These are phyloP conservation scores for Brenthis ino DNA, from an alignment of 2,888 invertebrate genomes.

Conservation along the genomic window DNA sequence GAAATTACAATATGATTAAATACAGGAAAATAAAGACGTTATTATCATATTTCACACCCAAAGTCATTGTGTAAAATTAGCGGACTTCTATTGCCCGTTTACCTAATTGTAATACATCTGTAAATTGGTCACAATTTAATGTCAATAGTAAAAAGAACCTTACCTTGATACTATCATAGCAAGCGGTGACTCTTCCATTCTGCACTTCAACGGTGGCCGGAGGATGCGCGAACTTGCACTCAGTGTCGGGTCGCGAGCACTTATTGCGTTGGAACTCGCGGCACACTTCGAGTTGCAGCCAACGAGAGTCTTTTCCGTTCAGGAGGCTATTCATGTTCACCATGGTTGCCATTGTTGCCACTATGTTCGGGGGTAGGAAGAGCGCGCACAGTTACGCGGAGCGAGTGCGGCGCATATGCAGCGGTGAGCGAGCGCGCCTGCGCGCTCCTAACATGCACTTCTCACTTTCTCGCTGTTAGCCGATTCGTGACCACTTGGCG, in stretches of 20 bases:
- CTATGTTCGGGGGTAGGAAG: slow-evolving; percentile 59
- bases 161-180: slow-evolving; percentile 99
- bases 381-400: slow-evolving; percentile 73
- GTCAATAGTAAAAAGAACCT: slow-evolving; percentile 55
- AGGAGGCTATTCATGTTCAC: slow-evolving; percentile 98
- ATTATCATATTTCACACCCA: too few relatives aligned
- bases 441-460: slow-evolving; percentile 73
- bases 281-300: slow-evolving; percentile 99
- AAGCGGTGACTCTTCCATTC: slow-evolving; percentile 99
- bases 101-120: too few relatives aligned
- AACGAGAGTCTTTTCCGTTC: slow-evolving; percentile 99
- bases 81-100: too few relatives aligned
- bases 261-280: slow-evolving; percentile 99
- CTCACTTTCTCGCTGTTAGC: slow-evolving; percentile 55
- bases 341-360: slow-evolving; percentile 89
- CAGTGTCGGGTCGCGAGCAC: slow-evolving; percentile 99
- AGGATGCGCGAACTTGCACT: slow-evolving; percentile 99
- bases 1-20: too few relatives aligned
- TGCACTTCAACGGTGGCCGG: slow-evolving; percentile 99
- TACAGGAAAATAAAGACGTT: too few relatives aligned
- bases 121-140: background rate
- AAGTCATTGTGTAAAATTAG: too few relatives aligned
- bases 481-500: slow-evolving; percentile 53
- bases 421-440: slow-evolving; percentile 70
- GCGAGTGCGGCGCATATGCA: slow-evolving; percentile 79